Evolutionary conservation across 2,113 vertebrate species (phyloP).

Genomic region (Nerophis ophidion): DNA sequence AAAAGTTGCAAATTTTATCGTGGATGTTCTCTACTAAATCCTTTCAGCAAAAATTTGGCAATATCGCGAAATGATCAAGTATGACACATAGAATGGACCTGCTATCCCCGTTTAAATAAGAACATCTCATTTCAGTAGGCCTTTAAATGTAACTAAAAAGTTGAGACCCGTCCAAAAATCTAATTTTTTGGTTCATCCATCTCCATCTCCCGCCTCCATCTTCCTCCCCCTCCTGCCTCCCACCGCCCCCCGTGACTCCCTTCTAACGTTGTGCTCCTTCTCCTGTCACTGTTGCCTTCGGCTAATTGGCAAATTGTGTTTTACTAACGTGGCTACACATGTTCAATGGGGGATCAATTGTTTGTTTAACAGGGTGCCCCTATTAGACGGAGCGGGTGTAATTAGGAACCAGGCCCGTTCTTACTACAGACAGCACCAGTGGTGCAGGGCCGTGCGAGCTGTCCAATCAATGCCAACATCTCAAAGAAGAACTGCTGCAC

Average conservation of each 20-base stretch:
- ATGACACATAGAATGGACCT: too few species aligned
- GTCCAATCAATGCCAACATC: conserved; percentile 73
- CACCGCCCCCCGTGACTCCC: conserved; percentile 64
- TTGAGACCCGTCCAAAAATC: conserved; percentile 48
- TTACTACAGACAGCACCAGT: conserved; percentile 59
- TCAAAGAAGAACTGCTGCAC: conserved; percentile 58
- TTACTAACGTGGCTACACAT: conserved; percentile 78
- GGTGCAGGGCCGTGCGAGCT: conserved; percentile 32
- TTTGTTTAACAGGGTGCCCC: conserved; percentile 80
- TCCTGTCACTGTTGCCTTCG: conserved; percentile 74
- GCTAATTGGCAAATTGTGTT: conserved; percentile 86
- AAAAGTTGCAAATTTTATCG: too few species aligned
- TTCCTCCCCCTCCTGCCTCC: conserved; percentile 26
- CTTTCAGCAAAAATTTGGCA: too few species aligned
- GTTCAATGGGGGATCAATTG: conserved; percentile 76
- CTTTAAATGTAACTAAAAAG: conserved; percentile 12
- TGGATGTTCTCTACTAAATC: too few species aligned
- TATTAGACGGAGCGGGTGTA: conserved; percentile 77
- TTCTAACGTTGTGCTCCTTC: conserved; percentile 36
- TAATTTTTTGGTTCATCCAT: conserved; percentile 33
- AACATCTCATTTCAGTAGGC: background rate
- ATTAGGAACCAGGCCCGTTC: conserved; percentile 75
- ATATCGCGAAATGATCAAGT: too few species aligned
- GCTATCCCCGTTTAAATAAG: too few species aligned
- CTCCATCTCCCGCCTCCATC: conserved; percentile 25